These are phyloP conservation scores for Drosophila baimaii DNA, from an alignment of 1,140 invertebrate genomes.

Conservation along the genomic window DNA sequence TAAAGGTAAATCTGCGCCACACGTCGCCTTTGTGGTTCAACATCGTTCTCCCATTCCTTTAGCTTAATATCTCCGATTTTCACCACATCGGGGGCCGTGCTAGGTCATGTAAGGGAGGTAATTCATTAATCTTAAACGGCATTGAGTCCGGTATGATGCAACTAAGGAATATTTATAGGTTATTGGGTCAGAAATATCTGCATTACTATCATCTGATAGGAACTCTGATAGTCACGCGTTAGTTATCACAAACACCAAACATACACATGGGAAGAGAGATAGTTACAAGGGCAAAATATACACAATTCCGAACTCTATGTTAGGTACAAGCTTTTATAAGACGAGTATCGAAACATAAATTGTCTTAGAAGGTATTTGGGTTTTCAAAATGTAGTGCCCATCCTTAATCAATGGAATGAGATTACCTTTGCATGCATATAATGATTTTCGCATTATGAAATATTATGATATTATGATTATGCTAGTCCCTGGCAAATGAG, in stretches of 20 bases:
- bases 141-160: neutral
- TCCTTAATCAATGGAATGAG: neutral
- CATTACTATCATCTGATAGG: too few species aligned
- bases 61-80: slow-evolving; percentile 69
- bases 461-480: neutral
- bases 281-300: too few species aligned
- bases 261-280: neutral
- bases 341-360: neutral
- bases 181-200: too few species aligned
- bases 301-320: too few species aligned
- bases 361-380: neutral
- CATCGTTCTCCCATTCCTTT: slow-evolving; percentile 56
- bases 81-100: slow-evolving; percentile 50
- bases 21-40: slow-evolving; percentile 43
- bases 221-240: too few species aligned
- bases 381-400: neutral
- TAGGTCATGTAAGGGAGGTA: neutral
- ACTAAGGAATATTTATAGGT: too few species aligned
- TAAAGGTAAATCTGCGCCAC: slow-evolving; percentile 53
- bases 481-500: neutral
- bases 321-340: neutral
- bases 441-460: neutral
- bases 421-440: too few species aligned
- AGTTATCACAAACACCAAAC: too few species aligned
- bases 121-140: neutral